Base-by-base conservation (phyloP, 2,113 vertebrate genomes). In the Hymenochirus boettgeri region DNA sequence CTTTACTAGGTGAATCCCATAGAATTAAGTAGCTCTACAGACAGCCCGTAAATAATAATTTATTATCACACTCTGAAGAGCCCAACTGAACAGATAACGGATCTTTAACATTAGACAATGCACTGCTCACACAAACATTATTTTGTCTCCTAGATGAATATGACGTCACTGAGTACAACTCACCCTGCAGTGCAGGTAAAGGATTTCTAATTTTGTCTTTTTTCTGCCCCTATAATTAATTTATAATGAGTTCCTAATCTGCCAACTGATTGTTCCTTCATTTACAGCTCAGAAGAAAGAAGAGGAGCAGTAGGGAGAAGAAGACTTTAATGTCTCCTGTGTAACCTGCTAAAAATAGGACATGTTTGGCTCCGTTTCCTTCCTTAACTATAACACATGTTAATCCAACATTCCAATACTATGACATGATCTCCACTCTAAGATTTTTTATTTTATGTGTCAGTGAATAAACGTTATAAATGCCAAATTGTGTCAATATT, bases 151-250 rank as follows among this genome's bases (percentile, higher is more conserved):
- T 76, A 82, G 78, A 65, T 29, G 74, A 77, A 5, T 1, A 0
- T 1, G 17, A 17, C 0, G 71, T 63, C 57, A 37, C 26, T 67
- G 66, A 71, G 25, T 80, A 80, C 0, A 7, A 29, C 17, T 75
- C 70, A n/a, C 75, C 60, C 56, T 76, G 74, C 57, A 46, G 24
- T 12, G 70, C 74, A 75, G 76, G 71, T 79, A 42, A 76, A 61
- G 60, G 25, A 11, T 19, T 3, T 13, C 8, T 23, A 1, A 10
- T 1, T 19, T 1, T 55, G 2, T 1, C 17, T 35, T 31, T 55
- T 10, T n/a, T 53, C 18, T 27, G 7, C 10, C 25, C 18, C n/a
- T 25, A 25, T 26, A 15, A 45, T 12, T 45, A 12, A 5, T 12
- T 45, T 6, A 45, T 6, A 45, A 45, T 45, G 4, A 17, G n/a